These are phyloP conservation scores for Cryptocephalus primarius DNA, from an alignment of 2,888 invertebrate genomes.

Conservation along the genomic window DNA sequence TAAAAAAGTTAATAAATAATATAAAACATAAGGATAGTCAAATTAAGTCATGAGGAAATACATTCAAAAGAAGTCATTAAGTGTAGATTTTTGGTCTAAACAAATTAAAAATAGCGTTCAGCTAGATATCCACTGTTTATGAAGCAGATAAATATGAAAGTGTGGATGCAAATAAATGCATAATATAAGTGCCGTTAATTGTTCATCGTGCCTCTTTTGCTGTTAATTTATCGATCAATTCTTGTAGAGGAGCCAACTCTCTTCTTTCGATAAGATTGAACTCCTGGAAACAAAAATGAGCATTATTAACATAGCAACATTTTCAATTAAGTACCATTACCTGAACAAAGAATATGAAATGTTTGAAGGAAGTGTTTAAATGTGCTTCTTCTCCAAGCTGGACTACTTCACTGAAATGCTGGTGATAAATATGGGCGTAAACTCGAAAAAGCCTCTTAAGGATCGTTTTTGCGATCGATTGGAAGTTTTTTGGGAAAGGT, in stretches of 20 bases:
- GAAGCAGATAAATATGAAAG: no score
- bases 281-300: constrained; percentile 56
- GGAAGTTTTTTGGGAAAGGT: constrained; percentile 96
- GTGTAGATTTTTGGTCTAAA: no score
- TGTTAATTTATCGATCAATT: constrained; percentile 91
- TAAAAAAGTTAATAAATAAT: no score
- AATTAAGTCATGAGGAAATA: no score
- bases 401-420: constrained; percentile 96
- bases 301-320: not conserved
- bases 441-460: constrained; percentile 95
- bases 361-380: constrained; percentile 98
- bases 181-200: not conserved
- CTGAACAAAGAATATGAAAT: constrained; percentile 54
- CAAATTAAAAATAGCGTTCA: no score
- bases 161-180: not conserved
- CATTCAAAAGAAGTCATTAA: no score
- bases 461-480: constrained; percentile 94
- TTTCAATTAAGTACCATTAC: constrained; percentile 3
- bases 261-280: constrained; percentile 93
- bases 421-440: constrained; percentile 99
- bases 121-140: no score
- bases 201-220: constrained; percentile 79
- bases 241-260: constrained; percentile 93
- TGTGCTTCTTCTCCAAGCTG: constrained; percentile 97
- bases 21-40: no score